Evolutionary conservation across 2,113 vertebrate genomes (phyloP).

Genomic region (Protobothrops flavoviridis): DNA sequence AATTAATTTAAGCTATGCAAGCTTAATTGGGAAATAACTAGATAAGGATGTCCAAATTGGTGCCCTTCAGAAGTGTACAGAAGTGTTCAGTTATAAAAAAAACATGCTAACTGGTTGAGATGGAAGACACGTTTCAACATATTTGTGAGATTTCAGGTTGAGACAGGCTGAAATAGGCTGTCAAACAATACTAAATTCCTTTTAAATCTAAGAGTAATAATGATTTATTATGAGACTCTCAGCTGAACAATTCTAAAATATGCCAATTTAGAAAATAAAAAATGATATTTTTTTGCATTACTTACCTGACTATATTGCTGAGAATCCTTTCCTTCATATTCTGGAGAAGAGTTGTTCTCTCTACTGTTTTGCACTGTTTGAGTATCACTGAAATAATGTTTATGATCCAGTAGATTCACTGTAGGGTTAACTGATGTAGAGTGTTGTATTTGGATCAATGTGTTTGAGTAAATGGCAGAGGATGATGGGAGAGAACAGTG

Average conservation of each 20-base stretch:
- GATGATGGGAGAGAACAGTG: background rate
- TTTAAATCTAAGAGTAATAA: background rate
- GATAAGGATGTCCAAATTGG: background rate
- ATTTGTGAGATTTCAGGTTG: background rate
- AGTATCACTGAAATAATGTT: background rate
- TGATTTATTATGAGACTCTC: background rate
- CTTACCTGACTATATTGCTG: slow-evolving; percentile 43
- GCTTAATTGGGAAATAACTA: background rate
- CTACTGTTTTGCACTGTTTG: background rate
- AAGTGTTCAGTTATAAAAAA: background rate
- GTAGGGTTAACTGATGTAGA: background rate
- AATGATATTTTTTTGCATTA: slow-evolving; percentile 10
- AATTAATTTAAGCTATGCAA: background rate
- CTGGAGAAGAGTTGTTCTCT: background rate
- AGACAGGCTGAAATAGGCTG: background rate
- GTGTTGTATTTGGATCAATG: slow-evolving; percentile 36
- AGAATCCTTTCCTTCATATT: background rate
- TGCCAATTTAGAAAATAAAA: background rate
- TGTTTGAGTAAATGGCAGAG: slow-evolving; percentile 20
- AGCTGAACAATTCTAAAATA: background rate
- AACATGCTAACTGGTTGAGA: background rate
- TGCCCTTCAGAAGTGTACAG: background rate
- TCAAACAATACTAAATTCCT: background rate
- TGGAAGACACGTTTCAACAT: background rate
- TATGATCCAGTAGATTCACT: background rate